These are phyloP conservation scores for Trochalopteron elliotii DNA, from an alignment of 2,113 vertebrate species.

Conservation along the genomic window DNA sequence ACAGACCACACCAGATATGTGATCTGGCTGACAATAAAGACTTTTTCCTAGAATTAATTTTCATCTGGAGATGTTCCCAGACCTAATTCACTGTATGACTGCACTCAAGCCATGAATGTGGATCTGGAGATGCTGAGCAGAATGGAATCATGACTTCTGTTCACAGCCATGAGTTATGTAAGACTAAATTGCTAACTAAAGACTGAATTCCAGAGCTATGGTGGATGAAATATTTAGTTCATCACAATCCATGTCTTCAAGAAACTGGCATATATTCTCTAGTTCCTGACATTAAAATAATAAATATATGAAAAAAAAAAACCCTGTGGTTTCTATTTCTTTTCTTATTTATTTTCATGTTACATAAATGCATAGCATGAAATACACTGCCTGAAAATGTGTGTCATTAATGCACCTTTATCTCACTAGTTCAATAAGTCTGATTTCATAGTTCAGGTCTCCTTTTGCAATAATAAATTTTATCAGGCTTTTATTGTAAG, in stretches of 20 bases:
- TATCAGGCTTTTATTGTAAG: constrained; percentile 25
- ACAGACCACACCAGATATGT: not conserved
- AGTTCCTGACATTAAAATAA: not conserved
- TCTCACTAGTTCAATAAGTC: not conserved
- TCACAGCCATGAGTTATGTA: not conserved
- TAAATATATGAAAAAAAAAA: not conserved
- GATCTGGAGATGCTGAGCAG: not conserved
- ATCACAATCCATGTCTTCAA: not conserved
- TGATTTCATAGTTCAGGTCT: not conserved
- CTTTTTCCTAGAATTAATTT: not conserved
- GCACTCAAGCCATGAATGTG: not conserved
- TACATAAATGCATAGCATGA: not conserved
- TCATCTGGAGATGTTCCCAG: not conserved
- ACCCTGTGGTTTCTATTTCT: not conserved
- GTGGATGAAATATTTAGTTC: not conserved
- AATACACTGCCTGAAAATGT: not conserved
- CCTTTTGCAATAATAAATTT: constrained; percentile 40
- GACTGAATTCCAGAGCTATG: not conserved
- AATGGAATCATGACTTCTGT: not conserved
- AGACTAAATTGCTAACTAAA: not conserved
- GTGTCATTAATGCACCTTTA: not conserved
- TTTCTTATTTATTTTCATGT: not conserved
- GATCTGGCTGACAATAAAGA: not conserved
- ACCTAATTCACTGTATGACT: not conserved
- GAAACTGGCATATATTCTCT: not conserved